Evolutionary conservation across 2,888 invertebrate species (phyloP).

Genomic region (Yponomeuta evonymella): DNA sequence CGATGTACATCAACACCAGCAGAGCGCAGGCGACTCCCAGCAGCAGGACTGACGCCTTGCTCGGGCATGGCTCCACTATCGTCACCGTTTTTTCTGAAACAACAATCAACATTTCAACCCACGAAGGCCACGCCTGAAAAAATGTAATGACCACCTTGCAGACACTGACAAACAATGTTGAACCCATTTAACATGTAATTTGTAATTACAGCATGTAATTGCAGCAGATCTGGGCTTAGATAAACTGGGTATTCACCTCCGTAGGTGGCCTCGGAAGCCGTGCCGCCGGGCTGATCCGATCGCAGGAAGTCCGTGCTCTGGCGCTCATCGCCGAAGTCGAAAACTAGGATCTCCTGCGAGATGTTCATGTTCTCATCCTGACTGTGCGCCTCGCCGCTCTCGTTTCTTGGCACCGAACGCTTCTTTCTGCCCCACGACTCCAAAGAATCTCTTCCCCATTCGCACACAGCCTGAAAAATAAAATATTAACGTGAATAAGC

Average conservation of each 20-base stretch:
- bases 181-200: slow-evolving; percentile 4
- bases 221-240: background rate
- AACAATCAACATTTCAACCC: slow-evolving; percentile 6
- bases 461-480: slow-evolving; percentile 85
- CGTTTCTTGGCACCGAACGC: slow-evolving; percentile 79
- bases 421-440: slow-evolving; percentile 94
- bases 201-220: too few relatives aligned
- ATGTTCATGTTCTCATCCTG: slow-evolving; percentile 92
- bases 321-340: slow-evolving; percentile 93
- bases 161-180: slow-evolving; percentile 1
- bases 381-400: slow-evolving; percentile 78
- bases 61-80: slow-evolving; percentile 93
- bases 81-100: slow-evolving; percentile 89
- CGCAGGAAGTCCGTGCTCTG: slow-evolving; percentile 87
- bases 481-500: background rate
- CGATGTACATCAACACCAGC: slow-evolving; percentile 91
- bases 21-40: slow-evolving; percentile 94
- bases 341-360: slow-evolving; percentile 93
- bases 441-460: slow-evolving; percentile 92
- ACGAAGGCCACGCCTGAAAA: background rate
- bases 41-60: slow-evolving; percentile 92
- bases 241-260: slow-evolving; percentile 73
- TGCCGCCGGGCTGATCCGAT: slow-evolving; percentile 81
- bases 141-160: slow-evolving; percentile 3
- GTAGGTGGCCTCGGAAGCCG: slow-evolving; percentile 79